phyloP scores from a whole-genome alignment of 2,888 invertebrate species.

The Vannuccia rotundouncinata region DNA sequence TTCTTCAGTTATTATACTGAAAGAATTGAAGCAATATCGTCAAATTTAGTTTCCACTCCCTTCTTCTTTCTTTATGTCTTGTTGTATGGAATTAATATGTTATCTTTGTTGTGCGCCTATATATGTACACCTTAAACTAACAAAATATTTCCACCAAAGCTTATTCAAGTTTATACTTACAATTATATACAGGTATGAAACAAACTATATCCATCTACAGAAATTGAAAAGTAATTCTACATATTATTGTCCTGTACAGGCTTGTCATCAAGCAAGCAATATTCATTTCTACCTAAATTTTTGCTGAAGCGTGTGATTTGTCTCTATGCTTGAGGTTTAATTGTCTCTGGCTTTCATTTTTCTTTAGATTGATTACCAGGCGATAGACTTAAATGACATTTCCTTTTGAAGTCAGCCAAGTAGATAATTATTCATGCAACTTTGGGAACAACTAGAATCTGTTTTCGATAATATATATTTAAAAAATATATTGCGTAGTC shows the following conservation, averaged over 20 bases:
- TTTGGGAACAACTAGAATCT: not conserved
- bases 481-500: too few relatives aligned
- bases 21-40: not conserved
- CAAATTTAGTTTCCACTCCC: not conserved
- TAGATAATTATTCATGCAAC: not conserved
- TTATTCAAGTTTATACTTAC: too few relatives aligned
- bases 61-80: not conserved
- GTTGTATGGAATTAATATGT: too few relatives aligned
- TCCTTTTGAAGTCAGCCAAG: not conserved
- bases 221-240: not conserved
- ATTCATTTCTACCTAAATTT: not conserved
- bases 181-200: too few relatives aligned
- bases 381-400: not conserved
- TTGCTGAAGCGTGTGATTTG: not conserved
- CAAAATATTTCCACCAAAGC: not conserved
- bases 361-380: not conserved
- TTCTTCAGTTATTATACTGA: not conserved
- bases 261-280: not conserved
- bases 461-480: too few relatives aligned
- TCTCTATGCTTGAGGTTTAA: not conserved
- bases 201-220: not conserved
- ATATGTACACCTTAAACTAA: not conserved
- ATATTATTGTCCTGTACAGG: not conserved
- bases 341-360: not conserved
- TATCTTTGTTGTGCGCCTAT: too few relatives aligned